Evolutionary conservation across 2,113 vertebrate species (phyloP), one percentile per base, ranked within the genome.

Genomic region (Ascaphus truei): DNA sequence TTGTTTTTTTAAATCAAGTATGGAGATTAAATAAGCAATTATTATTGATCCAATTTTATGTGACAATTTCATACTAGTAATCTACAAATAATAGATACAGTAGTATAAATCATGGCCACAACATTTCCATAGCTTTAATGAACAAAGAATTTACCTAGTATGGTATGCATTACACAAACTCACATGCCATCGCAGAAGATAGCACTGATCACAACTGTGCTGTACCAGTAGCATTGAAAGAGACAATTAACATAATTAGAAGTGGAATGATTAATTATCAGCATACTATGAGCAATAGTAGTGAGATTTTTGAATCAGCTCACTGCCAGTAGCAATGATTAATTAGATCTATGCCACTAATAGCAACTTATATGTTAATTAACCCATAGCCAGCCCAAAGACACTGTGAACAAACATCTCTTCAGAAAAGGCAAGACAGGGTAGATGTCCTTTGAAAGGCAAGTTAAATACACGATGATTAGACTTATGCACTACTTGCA

Each of bases 201-300:
- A 37, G 13, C 9, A 1, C 45, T 39, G 45, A 60, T 60, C 57
- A 61, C 13, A 69, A 66, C 34, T 30, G 18, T 15, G 50, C n/a
- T n/a, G n/a, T n/a, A n/a, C n/a, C n/a, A n/a, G n/a, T n/a, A n/a
- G 25, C 55, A 71, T 57, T 31, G 56, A 41, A 52, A 71, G 56
- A 51, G 57, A 25, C 57, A 71, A 71, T 71, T 71, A 71, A 30
- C 45, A 22, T 61, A 71, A 71, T 71, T 61, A 52, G 45, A 51
- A 61, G 34, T 61, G 67, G 67, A 61, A 60, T 23, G 51, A 66
- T 66, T 66, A 61, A 71, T 60, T 71, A 71, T 71, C 31, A n/a
- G n/a, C n/a, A 71, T 23, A 71, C 67, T 11, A 37, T 30, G 34
- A 61, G 45, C 55, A 52, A 39, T 20, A 30, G 33, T 23, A 26